phyloP scores from a whole-genome alignment of 2,113 vertebrate species.

The Carollia perspicillata region DNA sequence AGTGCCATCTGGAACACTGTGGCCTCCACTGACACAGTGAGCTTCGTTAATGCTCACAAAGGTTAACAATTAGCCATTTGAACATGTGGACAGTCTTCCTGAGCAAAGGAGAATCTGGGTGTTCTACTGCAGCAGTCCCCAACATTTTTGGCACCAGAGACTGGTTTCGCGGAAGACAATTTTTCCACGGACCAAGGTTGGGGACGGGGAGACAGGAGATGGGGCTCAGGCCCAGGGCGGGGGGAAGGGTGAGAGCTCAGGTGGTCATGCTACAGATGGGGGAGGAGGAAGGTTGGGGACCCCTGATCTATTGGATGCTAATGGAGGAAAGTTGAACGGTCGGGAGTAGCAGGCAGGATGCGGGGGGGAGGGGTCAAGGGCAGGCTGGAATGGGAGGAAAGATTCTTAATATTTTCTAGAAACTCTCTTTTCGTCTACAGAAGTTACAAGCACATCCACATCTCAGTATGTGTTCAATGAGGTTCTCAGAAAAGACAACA shows the following conservation, averaged over 20 bases:
- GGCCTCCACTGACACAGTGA: conserved; percentile 69
- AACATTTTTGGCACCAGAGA: too few species aligned
- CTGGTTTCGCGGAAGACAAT: too few species aligned
- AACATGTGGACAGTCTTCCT: conserved; percentile 50
- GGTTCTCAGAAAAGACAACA: conserved; percentile 52
- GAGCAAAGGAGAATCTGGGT: background rate
- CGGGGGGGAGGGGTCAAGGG: background rate
- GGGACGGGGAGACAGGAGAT: too few species aligned
- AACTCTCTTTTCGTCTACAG: background rate
- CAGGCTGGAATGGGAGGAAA: rapidly evolving
- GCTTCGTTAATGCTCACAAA: conserved; percentile 78
- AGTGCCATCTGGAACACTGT: conserved; percentile 27
- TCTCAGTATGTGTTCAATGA: background rate
- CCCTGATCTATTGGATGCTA: background rate
- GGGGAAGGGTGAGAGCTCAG: too few species aligned
- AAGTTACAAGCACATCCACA: background rate
- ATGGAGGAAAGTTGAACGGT: background rate
- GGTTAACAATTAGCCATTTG: conserved; percentile 81
- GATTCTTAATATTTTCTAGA: background rate
- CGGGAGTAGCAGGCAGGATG: background rate
- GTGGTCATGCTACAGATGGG: too few species aligned
- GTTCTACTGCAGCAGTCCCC: background rate
- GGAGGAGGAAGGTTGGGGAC: too few species aligned
- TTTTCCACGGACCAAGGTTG: too few species aligned
- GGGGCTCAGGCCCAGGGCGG: too few species aligned